These are phyloP conservation scores for Caenorhabditis brenneri DNA, from an alignment of 1,140 invertebrate species.

Conservation along the genomic window DNA sequence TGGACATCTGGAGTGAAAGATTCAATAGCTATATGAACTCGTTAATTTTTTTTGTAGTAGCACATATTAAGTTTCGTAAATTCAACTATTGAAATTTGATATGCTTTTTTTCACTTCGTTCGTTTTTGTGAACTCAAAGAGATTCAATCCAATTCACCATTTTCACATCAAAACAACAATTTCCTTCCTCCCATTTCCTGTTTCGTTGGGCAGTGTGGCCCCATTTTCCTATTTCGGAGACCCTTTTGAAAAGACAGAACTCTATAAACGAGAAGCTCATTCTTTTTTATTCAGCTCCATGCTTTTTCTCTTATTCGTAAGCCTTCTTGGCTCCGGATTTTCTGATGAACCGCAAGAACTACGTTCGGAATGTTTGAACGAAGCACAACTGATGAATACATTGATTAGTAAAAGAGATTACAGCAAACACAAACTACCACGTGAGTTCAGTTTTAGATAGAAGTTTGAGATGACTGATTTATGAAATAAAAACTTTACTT, in stretches of 20 bases:
- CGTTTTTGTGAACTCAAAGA: not conserved
- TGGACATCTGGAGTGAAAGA: not conserved
- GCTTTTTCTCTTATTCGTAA: not conserved
- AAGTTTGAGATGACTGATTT: too few relatives aligned
- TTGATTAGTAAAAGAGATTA: not conserved
- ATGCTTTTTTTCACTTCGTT: not conserved
- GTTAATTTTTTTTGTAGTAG: not conserved
- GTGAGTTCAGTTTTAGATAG: too few relatives aligned
- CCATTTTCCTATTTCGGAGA: not conserved
- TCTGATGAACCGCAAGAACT: constrained; percentile 3
- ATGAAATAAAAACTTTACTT: too few relatives aligned
- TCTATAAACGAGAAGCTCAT: not conserved
- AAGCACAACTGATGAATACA: constrained; percentile 2
- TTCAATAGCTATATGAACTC: too few relatives aligned
- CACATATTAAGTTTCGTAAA: not conserved
- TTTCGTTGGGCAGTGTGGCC: not conserved
- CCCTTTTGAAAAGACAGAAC: not conserved
- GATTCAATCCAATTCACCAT: not conserved
- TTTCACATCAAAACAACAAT: not conserved
- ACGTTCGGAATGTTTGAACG: constrained; percentile 16
- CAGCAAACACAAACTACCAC: constrained; percentile 45
- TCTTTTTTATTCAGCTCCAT: not conserved
- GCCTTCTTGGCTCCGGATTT: not conserved
- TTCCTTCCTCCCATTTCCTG: constrained; percentile 19
- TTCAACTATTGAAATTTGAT: constrained; percentile 6